phyloP scores from a whole-genome alignment of 2,888 invertebrate species.

The Pristionchus japonicus region DNA sequence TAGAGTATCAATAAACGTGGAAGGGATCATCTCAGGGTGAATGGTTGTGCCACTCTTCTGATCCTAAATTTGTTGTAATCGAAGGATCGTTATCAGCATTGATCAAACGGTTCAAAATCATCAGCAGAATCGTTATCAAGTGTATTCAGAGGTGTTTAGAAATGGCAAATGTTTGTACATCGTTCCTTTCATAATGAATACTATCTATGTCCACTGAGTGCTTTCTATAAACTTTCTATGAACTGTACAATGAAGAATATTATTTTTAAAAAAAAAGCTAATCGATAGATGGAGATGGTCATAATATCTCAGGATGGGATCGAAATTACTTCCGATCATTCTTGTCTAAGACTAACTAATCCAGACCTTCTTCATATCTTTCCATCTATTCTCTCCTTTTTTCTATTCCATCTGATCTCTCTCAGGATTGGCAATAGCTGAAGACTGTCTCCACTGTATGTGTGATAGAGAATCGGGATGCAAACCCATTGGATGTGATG shows the following conservation, averaged over 20 bases:
- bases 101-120: background rate
- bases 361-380: background rate
- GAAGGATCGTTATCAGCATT: background rate
- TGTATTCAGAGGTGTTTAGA: background rate
- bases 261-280: too few relatives aligned
- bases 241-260: too few relatives aligned
- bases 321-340: background rate
- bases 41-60: background rate
- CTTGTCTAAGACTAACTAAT: background rate
- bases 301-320: too few relatives aligned
- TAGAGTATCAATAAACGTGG: too few relatives aligned
- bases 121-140: background rate
- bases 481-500: conserved; percentile 8
- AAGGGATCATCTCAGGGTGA: too few relatives aligned
- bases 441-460: conserved; percentile 21
- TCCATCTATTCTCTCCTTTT: background rate
- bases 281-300: too few relatives aligned
- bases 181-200: too few relatives aligned
- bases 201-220: too few relatives aligned
- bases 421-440: conserved; percentile 31
- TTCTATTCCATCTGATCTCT: background rate
- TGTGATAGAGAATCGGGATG: conserved; percentile 26
- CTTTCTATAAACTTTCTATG: too few relatives aligned
- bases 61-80: background rate
- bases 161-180: too few relatives aligned